A percentile compares a stretch with the other conserved stretches of the same genome.
Conservation (phyloP, 2,888 invertebrate genomes). For the Cantharis rufa region DNA sequence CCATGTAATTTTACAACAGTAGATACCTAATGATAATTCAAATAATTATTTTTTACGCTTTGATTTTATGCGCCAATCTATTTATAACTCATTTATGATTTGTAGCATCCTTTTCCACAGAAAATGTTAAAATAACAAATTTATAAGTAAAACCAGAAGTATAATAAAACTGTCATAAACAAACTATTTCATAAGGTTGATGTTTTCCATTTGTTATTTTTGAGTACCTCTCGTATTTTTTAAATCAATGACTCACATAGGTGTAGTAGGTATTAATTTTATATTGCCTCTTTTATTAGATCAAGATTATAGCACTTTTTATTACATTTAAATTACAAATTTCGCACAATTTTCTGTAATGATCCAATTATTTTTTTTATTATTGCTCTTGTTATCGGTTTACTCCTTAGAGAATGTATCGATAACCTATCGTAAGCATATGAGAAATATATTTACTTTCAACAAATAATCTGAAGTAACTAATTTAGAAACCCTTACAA, state of each 20-base stretch:
- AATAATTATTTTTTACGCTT: not conserved
- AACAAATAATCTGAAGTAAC: not conserved
- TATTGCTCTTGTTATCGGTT: not conserved
- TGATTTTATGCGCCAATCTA: not conserved
- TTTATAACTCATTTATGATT: constrained; percentile 10
- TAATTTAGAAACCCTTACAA: too few relatives aligned
- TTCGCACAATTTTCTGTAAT: not conserved
- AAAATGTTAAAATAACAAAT: constrained; percentile 10
- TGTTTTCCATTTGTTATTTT: constrained; percentile 16
- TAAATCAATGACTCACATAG: not conserved
- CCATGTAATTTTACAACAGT: not conserved
- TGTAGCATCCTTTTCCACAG: not conserved
- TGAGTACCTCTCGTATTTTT: not conserved
- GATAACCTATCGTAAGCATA: not conserved
- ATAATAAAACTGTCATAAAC: constrained; percentile 25
- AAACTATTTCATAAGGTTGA: constrained; percentile 13
- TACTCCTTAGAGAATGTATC: not conserved
- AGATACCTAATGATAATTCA: not conserved
- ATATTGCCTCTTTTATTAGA: not conserved
- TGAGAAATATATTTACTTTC: not conserved
- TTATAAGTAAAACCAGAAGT: constrained; percentile 19
- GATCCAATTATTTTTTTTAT: not conserved
- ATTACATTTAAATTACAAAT: not conserved
- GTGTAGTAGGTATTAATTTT: not conserved
- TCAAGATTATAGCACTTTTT: not conserved